Base-by-base conservation (phyloP, 2,113 vertebrate genomes). In the Neomonachus schauinslandi region DNA sequence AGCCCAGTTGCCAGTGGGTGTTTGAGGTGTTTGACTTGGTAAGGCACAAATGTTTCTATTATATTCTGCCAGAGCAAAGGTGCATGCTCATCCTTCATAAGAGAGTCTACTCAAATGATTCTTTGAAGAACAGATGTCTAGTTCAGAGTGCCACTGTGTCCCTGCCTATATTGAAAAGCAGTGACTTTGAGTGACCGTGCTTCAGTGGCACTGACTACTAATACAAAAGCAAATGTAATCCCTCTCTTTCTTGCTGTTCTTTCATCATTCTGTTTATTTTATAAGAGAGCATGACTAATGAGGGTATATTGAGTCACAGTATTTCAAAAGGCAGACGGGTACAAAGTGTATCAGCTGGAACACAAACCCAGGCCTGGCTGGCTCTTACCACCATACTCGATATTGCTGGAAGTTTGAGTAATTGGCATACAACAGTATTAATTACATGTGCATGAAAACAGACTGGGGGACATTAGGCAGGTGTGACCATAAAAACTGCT, bases 401-500 rank as follows among this genome's bases (percentile, higher is more conserved):
- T 90, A 55, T 79, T 91, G 53, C 46, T 93, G 19, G 12, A 97
- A 94, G 63, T 96, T 72, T 82, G 63, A 90, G 51, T 92, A 91
- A 39, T 26, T 97, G 92, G 24, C 16, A 36, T 51, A 92, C 26
- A 91, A 71, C 36, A 61, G 46, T 90, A 24, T 95, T 76, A 72
- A 80, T 95, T 79, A 42, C 7, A 24, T 33, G 6, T 89, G 85
- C 86, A 81, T 95, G 67, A 67, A 93, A 93, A 96, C 22, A 63
- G 87, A 93, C 18, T 46, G 33, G 19, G 81, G 36, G 69, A 39
- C 80, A 59, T 87, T 89, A 97, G 97, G 96, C 87, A 97, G 49
- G 69, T 97, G 72, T 95, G 96, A 90, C 63, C 86, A 65, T 53
- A 94, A 96, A 98, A 98, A 81, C 69, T 82, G 86, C 79, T 94